Base-by-base conservation (phyloP, 2,113 vertebrate species). In the Ptyas mucosa region DNA sequence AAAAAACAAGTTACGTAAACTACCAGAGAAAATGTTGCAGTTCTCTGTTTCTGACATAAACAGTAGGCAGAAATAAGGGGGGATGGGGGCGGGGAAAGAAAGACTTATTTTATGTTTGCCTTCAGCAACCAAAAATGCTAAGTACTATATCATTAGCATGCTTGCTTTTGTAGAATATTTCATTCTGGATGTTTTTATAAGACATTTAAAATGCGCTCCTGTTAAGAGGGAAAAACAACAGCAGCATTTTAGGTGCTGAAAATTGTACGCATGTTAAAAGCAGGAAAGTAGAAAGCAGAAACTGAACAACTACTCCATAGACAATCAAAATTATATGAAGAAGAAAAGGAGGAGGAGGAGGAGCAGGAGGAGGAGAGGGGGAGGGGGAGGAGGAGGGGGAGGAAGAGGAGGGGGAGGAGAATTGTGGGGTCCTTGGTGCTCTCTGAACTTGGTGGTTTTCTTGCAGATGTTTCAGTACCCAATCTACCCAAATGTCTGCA, bases 1-100 rank as follows among this genome's bases (percentile, higher is more conserved):
- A 93, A 43, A 53, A 95, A 96, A 94, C 39, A 92, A 39, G 0
- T 86, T 94, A 9, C 6, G 49, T 94, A 95, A 94, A 29, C 34
- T 89, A 46, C 29, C 8, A 75, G 9, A 92, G 26, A 58, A 46
- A 49, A 87, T 29, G 93, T 94, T 54, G 81, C 14, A 91, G 49
- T 14, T 90, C 94, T 88, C 3, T 53, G 89, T 57, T 55, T 52
- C 14, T 55, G 2, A 20, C 87, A 54, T 24, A 23, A 23, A 4
- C 52, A 18, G 52, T 69, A 34, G 90, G 69, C 2, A 85, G 8
- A 43, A 49, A 24, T 9, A 26, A 51, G 23, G 9, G 46, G 23
- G 8, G n/a, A n/a, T n/a, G n/a, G n/a, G n/a, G n/a, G n/a, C n/a
- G n/a, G 23, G 8, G 5, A 7, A 5, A 20, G 52, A 23, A 6